phyloP scores from a whole-genome alignment of 2,113 vertebrate species.

The Rhinoptilus africanus region DNA sequence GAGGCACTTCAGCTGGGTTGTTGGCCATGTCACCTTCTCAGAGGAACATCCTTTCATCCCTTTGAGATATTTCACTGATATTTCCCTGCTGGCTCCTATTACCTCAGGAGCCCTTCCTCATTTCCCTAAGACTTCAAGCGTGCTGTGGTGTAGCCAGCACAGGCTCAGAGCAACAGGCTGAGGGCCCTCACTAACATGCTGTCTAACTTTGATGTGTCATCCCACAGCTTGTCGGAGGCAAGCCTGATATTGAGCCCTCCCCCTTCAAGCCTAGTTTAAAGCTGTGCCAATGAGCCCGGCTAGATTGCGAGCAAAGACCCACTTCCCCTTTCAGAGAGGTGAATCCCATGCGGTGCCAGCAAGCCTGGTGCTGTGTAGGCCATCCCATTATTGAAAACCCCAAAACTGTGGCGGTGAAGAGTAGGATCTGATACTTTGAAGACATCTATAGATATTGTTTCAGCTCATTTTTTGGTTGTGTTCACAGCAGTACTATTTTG shows the following conservation, averaged over 20 bases:
- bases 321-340: not conserved
- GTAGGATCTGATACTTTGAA: not conserved
- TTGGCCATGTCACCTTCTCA: too few species aligned
- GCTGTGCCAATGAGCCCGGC: not conserved
- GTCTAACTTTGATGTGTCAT: not conserved
- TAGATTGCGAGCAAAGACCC: not conserved
- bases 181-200: not conserved
- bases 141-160: not conserved
- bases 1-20: too few species aligned
- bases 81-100: not conserved
- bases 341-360: not conserved
- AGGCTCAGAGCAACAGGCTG: not conserved
- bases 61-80: not conserved
- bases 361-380: not conserved
- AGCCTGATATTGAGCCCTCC: not conserved
- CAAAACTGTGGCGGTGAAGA: not conserved
- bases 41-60: too few species aligned
- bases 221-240: not conserved
- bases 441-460: not conserved
- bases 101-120: not conserved
- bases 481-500: not conserved
- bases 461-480: not conserved
- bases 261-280: not conserved
- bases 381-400: not conserved
- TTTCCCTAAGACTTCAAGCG: not conserved